Evolutionary conservation across 2,888 invertebrate genomes (phyloP).

Genomic region (Synanthedon andrenaeformis): DNA sequence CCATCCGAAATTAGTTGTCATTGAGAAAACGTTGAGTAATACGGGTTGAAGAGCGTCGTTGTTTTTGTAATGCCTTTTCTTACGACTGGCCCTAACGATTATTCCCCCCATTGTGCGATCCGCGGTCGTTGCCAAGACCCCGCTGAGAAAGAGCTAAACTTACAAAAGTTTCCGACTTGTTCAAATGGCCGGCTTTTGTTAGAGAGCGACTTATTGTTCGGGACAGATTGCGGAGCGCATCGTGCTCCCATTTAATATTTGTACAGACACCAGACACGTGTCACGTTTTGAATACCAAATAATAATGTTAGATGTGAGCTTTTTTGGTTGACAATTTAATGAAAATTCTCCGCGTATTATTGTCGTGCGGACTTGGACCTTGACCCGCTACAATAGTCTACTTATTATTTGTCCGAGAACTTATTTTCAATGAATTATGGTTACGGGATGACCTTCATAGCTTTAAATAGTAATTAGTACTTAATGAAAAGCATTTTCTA

Average conservation of each 20-base stretch:
- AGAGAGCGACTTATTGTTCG: slow-evolving; percentile 67
- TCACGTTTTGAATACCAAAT: slow-evolving; percentile 1
- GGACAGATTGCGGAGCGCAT: slow-evolving; percentile 56
- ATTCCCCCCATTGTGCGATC: slow-evolving; percentile 59
- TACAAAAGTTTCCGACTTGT: slow-evolving; percentile 69
- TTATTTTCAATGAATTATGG: too few relatives aligned
- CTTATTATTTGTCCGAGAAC: too few relatives aligned
- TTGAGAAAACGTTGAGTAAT: slow-evolving; percentile 54
- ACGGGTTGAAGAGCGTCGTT: slow-evolving; percentile 53
- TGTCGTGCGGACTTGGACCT: too few relatives aligned
- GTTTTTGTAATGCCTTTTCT: slow-evolving; percentile 64
- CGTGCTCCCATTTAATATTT: slow-evolving; percentile 37
- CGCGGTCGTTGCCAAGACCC: slow-evolving; percentile 57
- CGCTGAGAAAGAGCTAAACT: slow-evolving; percentile 64
- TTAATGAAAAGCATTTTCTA: too few relatives aligned
- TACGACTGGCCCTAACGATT: slow-evolving; percentile 66
- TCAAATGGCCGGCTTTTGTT: slow-evolving; percentile 69
- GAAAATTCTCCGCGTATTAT: too few relatives aligned
- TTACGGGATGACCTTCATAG: too few relatives aligned
- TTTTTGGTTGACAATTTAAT: too few relatives aligned
- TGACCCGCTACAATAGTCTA: too few relatives aligned
- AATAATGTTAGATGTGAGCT: neutral
- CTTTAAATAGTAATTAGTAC: too few relatives aligned
- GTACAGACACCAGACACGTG: slow-evolving; percentile 30
- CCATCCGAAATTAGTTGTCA: slow-evolving; percentile 36